These are phyloP conservation scores for Melanostigma gelatinosum DNA, from an alignment of 2,113 vertebrate species.

Conservation along the genomic window DNA sequence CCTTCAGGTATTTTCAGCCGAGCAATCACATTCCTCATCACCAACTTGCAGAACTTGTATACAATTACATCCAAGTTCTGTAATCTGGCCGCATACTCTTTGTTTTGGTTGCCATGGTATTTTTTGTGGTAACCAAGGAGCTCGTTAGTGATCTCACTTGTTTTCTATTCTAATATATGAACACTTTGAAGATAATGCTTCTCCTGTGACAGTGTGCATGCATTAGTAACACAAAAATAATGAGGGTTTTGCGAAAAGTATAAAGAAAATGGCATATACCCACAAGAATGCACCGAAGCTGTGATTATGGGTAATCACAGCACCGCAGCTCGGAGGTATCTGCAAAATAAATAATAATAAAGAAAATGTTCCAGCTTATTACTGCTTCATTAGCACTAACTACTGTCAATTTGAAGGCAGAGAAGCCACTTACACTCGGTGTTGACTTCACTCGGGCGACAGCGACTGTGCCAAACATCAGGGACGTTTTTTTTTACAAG, in stretches of 20 bases:
- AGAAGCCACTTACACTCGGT: slow-evolving; percentile 47
- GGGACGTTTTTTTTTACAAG: neutral
- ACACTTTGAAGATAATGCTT: slow-evolving; percentile 49
- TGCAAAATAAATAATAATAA: slow-evolving; percentile 51
- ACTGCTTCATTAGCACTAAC: slow-evolving; percentile 63
- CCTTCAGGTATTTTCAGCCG: slow-evolving; percentile 40
- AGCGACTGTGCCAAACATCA: slow-evolving; percentile 26
- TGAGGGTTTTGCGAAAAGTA: slow-evolving; percentile 36
- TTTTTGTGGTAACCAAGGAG: slow-evolving; percentile 55
- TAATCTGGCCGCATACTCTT: slow-evolving; percentile 43
- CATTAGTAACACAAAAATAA: slow-evolving; percentile 54
- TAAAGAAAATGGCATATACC: slow-evolving; percentile 10
- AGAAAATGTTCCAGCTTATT: slow-evolving; percentile 52
- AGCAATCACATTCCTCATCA: slow-evolving; percentile 60
- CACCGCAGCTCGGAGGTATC: slow-evolving; percentile 30
- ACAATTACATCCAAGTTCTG: slow-evolving; percentile 54
- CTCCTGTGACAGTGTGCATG: slow-evolving; percentile 53
- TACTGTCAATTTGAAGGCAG: slow-evolving; percentile 52
- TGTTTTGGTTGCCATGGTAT: slow-evolving; percentile 64
- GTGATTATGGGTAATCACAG: slow-evolving; percentile 67
- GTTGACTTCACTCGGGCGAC: slow-evolving; percentile 41
- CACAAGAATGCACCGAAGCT: slow-evolving; percentile 26
- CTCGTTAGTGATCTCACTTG: slow-evolving; percentile 52
- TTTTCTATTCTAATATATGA: slow-evolving; percentile 49
- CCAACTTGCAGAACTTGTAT: slow-evolving; percentile 43